Percentiles rank a stretch among this genome's conserved stretches.
These are phyloP conservation scores for Larimichthys crocea DNA, from an alignment of 2,113 vertebrate species.

Conservation along the genomic window DNA sequence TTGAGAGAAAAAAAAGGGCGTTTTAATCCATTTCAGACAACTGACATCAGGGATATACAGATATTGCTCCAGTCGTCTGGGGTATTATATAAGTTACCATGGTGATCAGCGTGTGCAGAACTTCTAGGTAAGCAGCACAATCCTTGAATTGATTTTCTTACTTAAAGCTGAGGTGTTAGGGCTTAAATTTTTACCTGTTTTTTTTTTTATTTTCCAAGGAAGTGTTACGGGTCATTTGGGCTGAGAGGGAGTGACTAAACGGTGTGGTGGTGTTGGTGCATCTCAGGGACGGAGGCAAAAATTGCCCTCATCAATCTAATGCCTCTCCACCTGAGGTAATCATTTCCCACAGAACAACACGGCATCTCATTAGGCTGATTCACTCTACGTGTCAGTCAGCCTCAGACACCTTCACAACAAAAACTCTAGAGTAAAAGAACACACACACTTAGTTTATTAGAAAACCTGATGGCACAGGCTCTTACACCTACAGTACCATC, in stretches of 20 bases:
- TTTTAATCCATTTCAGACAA: constrained; percentile 29
- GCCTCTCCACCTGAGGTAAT: constrained; percentile 72
- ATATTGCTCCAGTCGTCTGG: background rate
- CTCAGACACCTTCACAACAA: constrained; percentile 62
- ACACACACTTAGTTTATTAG: constrained; percentile 57
- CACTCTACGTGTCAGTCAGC: constrained; percentile 61
- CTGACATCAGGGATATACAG: background rate
- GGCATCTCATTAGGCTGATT: constrained; percentile 77
- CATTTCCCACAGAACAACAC: constrained; percentile 69
- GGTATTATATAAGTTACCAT: constrained; percentile 34
- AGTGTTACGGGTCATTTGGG: constrained; percentile 60
- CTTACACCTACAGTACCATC: background rate
- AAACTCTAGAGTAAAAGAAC: constrained; percentile 26
- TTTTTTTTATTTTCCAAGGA: constrained; percentile 8
- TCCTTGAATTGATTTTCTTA: constrained; percentile 46
- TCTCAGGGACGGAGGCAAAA: constrained; percentile 59
- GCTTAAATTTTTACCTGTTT: background rate
- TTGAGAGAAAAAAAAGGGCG: background rate
- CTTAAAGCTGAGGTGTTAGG: constrained; percentile 27
- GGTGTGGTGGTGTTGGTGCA: constrained; percentile 18
- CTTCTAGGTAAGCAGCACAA: constrained; percentile 27
- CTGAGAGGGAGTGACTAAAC: constrained; percentile 56
- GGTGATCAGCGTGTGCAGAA: constrained; percentile 31
- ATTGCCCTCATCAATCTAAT: constrained; percentile 79
- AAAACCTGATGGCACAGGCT: constrained; percentile 42